A percentile compares a stretch with the other conserved stretches of the same genome.
Evolutionary conservation across 2,797 vertebrate species (phyloP).

Genomic region (Spondyliosoma cantharus): DNA sequence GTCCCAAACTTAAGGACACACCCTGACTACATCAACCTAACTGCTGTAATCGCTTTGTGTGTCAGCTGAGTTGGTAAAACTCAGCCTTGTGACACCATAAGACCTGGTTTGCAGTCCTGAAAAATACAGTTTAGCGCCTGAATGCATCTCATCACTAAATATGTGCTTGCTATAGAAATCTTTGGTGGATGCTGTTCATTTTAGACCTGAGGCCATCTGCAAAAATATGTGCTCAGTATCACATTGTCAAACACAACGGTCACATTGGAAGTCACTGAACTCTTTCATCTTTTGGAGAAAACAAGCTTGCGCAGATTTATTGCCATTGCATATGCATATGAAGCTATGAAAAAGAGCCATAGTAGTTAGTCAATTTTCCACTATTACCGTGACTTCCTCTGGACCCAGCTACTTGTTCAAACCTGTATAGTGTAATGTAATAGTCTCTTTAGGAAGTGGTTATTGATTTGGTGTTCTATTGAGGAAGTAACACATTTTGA

Average conservation of each 20-base stretch:
- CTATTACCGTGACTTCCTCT: not conserved
- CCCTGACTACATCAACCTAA: not conserved
- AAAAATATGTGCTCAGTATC: not conserved
- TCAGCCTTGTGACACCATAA: not conserved
- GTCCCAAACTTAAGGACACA: slow-evolving; percentile 7
- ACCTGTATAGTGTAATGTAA: not conserved
- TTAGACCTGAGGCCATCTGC: not conserved
- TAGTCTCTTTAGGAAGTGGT: not conserved
- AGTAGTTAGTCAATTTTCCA: not conserved
- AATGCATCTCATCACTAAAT: not conserved
- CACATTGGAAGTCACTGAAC: not conserved
- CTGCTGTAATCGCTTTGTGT: not conserved
- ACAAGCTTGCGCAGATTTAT: not conserved
- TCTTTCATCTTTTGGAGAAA: not conserved
- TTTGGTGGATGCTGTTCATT: not conserved
- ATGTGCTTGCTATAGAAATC: not conserved
- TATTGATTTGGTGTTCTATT: not conserved
- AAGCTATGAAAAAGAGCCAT: not conserved
- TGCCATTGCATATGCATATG: too few species aligned
- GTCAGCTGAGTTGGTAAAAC: slow-evolving; percentile 6
- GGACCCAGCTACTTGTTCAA: not conserved
- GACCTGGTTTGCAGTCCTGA: not conserved
- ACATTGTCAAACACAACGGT: not conserved
- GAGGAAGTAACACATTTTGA: not conserved
- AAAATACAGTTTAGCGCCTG: not conserved